These are phyloP conservation scores for Stigmatopora argus DNA, from an alignment of 2,113 vertebrate genomes.

Conservation along the genomic window DNA sequence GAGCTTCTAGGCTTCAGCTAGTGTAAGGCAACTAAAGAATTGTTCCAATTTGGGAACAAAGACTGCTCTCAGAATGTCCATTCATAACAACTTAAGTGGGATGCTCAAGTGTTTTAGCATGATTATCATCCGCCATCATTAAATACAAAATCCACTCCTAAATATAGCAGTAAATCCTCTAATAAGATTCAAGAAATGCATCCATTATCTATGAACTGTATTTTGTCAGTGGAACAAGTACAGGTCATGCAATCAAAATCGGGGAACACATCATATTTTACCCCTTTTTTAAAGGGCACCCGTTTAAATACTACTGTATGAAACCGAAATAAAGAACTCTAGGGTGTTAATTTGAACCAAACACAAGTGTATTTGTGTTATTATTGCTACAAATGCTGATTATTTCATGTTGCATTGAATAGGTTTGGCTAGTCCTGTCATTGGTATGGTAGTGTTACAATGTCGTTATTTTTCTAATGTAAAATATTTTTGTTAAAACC, in stretches of 20 bases:
- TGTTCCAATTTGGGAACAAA: neutral
- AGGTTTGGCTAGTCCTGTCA: no score
- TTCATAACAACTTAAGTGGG: neutral
- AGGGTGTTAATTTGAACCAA: no score
- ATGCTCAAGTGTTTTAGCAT: constrained; percentile 14
- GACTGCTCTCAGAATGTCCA: neutral
- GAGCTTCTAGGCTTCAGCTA: constrained; percentile 7
- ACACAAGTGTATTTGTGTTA: no score
- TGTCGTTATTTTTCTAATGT: neutral
- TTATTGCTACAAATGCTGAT: no score
- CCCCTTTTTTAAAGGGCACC: no score
- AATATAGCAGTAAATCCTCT: constrained; percentile 15
- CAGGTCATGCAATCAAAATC: neutral
- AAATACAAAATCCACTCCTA: constrained; percentile 7
- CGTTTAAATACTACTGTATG: no score
- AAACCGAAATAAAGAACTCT: no score
- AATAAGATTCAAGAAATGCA: constrained; percentile 1
- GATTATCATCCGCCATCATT: constrained; percentile 13
- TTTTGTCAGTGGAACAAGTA: neutral
- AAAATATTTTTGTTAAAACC: neutral
- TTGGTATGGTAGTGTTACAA: neutral
- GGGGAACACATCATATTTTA: neutral
- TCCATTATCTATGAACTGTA: neutral
- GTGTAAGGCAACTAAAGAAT: neutral
- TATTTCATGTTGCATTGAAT: no score